Conservation (phyloP, 2,113 vertebrate species). For the Ciconia stormi region DNA sequence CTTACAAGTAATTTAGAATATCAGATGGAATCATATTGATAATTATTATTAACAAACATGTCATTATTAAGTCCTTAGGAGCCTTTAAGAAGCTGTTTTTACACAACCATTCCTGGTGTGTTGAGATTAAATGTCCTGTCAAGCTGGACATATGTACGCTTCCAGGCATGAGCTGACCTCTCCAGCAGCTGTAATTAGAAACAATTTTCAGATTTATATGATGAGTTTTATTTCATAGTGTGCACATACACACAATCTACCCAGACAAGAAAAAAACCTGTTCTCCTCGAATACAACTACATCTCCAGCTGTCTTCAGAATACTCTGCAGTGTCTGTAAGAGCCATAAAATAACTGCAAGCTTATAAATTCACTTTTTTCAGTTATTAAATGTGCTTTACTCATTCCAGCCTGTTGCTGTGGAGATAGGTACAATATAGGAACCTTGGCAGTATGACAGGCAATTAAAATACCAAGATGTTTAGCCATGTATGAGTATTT, state of each 20-base stretch:
- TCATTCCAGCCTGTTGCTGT: slow-evolving; percentile 73
- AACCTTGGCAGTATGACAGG: slow-evolving; percentile 76
- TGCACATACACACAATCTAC: neutral
- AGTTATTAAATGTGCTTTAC: slow-evolving; percentile 65
- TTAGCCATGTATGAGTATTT: slow-evolving; percentile 80
- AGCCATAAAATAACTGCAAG: slow-evolving; percentile 21
- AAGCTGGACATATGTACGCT: neutral
- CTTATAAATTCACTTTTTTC: slow-evolving; percentile 45
- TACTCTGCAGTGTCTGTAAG: neutral
- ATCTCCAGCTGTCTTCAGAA: slow-evolving; percentile 20
- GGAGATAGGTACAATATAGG: slow-evolving; percentile 70
- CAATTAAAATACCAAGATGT: slow-evolving; percentile 83
- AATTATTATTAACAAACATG: slow-evolving; percentile 17
- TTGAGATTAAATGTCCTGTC: slow-evolving; percentile 48
- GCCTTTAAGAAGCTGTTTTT: slow-evolving; percentile 14
- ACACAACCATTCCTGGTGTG: neutral
- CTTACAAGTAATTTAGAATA: neutral
- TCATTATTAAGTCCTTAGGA: neutral
- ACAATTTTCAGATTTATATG: slow-evolving; percentile 28
- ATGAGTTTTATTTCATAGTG: neutral
- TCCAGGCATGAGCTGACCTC: slow-evolving; percentile 39
- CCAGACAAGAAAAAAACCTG: neutral
- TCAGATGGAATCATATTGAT: neutral
- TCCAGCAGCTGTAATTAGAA: slow-evolving; percentile 49
- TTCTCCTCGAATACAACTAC: neutral